A percentile compares a stretch with the other conserved stretches of the same genome.
These are phyloP conservation scores for Sminthopsis crassicaudata DNA, from an alignment of 2,113 vertebrate genomes.

Conservation along the genomic window DNA sequence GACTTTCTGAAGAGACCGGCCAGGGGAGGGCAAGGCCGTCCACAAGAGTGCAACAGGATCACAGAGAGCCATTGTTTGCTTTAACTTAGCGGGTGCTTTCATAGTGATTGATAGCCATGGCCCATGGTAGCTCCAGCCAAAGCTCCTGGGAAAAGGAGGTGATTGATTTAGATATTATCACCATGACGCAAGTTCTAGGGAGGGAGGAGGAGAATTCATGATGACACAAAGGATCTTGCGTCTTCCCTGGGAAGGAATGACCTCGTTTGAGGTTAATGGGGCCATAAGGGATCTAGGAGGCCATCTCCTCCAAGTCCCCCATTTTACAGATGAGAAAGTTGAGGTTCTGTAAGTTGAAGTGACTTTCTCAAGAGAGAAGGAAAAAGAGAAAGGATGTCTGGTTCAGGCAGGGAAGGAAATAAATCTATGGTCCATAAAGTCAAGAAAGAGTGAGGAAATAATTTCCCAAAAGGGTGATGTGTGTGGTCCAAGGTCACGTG, in stretches of 20 bases:
- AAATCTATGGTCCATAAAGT: background rate
- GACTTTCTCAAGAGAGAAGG: background rate
- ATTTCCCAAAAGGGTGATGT: background rate
- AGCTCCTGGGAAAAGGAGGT: constrained; percentile 15
- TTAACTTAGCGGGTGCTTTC: background rate
- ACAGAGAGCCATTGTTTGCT: background rate
- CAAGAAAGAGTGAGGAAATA: background rate
- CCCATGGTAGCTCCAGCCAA: background rate
- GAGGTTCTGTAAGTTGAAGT: background rate
- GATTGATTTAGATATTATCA: background rate
- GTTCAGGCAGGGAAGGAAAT: background rate
- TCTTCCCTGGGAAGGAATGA: background rate
- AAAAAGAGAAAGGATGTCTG: background rate
- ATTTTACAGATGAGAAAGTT: background rate
- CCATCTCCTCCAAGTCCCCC: background rate
- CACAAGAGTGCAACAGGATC: background rate
- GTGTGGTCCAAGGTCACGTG: background rate
- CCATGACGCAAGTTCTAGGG: background rate
- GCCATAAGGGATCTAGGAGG: background rate
- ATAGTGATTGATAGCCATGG: background rate
- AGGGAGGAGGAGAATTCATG: background rate
- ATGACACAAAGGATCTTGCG: background rate
- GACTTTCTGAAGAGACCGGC: background rate
- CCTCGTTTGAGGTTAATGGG: background rate
- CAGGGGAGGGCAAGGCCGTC: background rate